Conservation (phyloP, 2,113 vertebrate species). For the Alethe diademata region DNA sequence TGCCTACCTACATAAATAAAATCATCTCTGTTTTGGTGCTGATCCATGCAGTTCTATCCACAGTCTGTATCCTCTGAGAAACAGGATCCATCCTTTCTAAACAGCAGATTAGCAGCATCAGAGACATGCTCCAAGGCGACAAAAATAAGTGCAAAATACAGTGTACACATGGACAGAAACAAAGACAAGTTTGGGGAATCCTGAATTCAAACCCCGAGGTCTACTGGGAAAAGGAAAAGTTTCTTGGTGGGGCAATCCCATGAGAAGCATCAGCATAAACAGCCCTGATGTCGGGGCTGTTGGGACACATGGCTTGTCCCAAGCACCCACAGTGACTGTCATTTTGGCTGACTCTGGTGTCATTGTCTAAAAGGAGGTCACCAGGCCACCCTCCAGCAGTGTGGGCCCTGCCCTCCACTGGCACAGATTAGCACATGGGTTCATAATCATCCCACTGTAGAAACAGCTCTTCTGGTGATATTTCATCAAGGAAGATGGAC, state of each 20-base stretch:
- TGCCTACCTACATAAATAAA: background rate
- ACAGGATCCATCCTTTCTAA: background rate
- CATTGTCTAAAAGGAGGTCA: background rate
- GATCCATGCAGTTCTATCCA: background rate
- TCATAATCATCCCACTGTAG: background rate
- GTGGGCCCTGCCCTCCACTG: fast-evolving
- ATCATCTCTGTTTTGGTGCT: background rate
- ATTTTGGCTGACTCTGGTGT: background rate
- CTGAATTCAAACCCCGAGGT: fast-evolving
- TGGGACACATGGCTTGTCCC: fast-evolving
- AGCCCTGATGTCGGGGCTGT: fast-evolving
- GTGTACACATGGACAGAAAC: background rate
- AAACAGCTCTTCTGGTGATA: background rate
- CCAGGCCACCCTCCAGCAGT: fast-evolving
- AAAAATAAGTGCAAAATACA: background rate
- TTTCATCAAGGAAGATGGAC: background rate
- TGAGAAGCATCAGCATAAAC: background rate
- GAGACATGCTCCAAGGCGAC: background rate
- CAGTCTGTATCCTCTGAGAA: background rate
- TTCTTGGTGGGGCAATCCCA: background rate
- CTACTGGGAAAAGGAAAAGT: background rate
- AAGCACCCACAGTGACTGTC: background rate
- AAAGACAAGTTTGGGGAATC: background rate
- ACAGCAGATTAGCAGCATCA: background rate
- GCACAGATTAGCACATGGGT: background rate